Evolutionary conservation across 2,888 invertebrate species (phyloP).

Genomic region (Trichogramma evanescens): DNA sequence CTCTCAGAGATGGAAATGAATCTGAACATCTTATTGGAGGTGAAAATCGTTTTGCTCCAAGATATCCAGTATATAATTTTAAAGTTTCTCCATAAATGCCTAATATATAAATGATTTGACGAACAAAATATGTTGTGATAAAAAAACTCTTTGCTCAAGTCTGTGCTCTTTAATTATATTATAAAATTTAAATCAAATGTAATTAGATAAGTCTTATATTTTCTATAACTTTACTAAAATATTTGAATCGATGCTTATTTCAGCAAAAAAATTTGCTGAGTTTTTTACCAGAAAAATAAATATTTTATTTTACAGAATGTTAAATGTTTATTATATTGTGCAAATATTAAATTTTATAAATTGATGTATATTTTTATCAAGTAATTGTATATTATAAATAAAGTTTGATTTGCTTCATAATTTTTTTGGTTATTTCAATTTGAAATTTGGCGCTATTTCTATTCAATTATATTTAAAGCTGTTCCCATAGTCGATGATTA

Average conservation of each 20-base stretch:
- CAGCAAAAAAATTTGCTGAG: neutral
- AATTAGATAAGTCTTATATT: conserved; percentile 14
- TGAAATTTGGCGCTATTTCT: no score
- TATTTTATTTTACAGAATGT: conserved; percentile 4
- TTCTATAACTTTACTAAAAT: conserved; percentile 12
- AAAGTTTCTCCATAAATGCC: conserved; percentile 10
- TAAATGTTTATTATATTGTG: conserved; percentile 6
- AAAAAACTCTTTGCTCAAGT: conserved; percentile 4
- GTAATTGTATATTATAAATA: no score
- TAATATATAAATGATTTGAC: neutral
- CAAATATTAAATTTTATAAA: neutral
- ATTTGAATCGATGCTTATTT: conserved; percentile 7
- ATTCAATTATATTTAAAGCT: no score
- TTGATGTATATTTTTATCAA: no score
- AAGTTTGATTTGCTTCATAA: no score
- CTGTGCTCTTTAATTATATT: neutral
- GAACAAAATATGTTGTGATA: conserved; percentile 19
- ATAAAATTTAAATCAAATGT: conserved; percentile 4
- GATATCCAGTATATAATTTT: conserved; percentile 44
- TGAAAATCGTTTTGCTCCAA: conserved; percentile 37
- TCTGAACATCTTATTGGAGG: conserved; percentile 49
- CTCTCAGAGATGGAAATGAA: conserved; percentile 60
- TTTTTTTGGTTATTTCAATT: no score
- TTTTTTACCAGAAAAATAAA: conserved; percentile 6
- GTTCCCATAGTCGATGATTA: no score